Conservation (phyloP, 2,888 invertebrate genomes). For the Ganaspis brasiliensis region DNA sequence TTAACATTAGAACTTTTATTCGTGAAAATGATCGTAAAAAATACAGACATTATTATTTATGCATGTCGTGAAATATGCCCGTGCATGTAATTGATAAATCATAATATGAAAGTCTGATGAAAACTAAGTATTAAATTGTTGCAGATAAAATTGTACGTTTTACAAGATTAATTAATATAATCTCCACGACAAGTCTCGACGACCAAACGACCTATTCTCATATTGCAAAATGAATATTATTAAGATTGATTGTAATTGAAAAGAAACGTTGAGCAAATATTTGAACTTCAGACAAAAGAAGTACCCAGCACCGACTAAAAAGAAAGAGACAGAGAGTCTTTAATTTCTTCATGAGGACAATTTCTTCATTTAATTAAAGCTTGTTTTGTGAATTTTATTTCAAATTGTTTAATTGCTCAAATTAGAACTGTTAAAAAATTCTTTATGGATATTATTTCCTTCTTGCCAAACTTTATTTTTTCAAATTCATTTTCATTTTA, state of each 20-base stretch:
- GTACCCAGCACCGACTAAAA: constrained; percentile 1
- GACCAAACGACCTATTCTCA: background rate
- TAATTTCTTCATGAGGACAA: constrained; percentile 55
- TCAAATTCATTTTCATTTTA: too few species aligned
- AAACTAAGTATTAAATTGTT: background rate
- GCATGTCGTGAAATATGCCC: background rate
- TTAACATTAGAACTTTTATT: too few species aligned
- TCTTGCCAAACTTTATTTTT: too few species aligned
- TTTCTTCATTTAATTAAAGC: constrained; percentile 46
- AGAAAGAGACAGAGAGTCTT: constrained; percentile 49
- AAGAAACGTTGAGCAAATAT: constrained; percentile 71
- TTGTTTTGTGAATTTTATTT: constrained; percentile 50
- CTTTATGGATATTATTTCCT: too few species aligned
- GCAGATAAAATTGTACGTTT: constrained; percentile 58
- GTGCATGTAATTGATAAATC: background rate
- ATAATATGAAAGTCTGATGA: constrained; percentile 7
- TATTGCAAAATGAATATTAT: constrained; percentile 71
- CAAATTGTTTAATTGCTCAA: too few species aligned
- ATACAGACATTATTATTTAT: background rate
- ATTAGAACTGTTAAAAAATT: too few species aligned
- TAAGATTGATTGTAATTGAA: constrained; percentile 76
- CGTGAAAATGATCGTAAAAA: background rate
- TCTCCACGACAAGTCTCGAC: constrained; percentile 50
- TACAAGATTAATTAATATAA: constrained; percentile 76
- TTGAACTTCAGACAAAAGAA: constrained; percentile 62